Evolutionary conservation across 2,888 invertebrate genomes (phyloP).

Genomic region (Boloria selene): DNA sequence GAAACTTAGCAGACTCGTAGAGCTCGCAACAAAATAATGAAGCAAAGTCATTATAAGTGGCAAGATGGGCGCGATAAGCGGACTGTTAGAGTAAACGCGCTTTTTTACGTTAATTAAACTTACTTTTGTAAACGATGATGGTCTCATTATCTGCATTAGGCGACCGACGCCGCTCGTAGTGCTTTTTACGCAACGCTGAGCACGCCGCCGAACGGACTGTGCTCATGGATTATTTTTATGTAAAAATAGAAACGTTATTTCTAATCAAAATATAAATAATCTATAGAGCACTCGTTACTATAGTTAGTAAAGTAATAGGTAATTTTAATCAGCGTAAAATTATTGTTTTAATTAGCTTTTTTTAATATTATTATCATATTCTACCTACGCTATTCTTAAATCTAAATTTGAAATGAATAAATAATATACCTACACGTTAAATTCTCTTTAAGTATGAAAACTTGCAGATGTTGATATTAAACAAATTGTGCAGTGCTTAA

Average conservation of each 20-base stretch:
- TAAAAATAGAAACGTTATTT: conserved; percentile 3
- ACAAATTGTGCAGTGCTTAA: too few species aligned
- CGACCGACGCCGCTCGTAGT: conserved; percentile 51
- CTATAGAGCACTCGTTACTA: too few species aligned
- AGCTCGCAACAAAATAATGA: conserved; percentile 76
- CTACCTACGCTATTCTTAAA: too few species aligned
- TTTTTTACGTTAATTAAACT: conserved; percentile 82
- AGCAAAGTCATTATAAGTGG: conserved; percentile 77
- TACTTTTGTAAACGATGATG: conserved; percentile 78
- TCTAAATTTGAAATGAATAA: too few species aligned
- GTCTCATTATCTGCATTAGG: conserved; percentile 69
- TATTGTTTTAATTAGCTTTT: too few species aligned
- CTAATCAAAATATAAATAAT: neutral
- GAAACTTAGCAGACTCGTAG: conserved; percentile 68
- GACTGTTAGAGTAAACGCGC: conserved; percentile 77
- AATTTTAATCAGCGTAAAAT: too few species aligned
- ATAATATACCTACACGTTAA: too few species aligned
- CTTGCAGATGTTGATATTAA: too few species aligned
- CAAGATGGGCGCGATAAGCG: conserved; percentile 71
- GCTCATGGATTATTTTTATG: conserved; percentile 17
- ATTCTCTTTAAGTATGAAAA: too few species aligned
- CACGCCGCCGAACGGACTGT: conserved; percentile 29
- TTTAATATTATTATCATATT: too few species aligned
- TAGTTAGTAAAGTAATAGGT: too few species aligned
- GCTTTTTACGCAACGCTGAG: conserved; percentile 65